Evolutionary conservation across 2,113 vertebrate species (phyloP).

Genomic region (Morone saxatilis): DNA sequence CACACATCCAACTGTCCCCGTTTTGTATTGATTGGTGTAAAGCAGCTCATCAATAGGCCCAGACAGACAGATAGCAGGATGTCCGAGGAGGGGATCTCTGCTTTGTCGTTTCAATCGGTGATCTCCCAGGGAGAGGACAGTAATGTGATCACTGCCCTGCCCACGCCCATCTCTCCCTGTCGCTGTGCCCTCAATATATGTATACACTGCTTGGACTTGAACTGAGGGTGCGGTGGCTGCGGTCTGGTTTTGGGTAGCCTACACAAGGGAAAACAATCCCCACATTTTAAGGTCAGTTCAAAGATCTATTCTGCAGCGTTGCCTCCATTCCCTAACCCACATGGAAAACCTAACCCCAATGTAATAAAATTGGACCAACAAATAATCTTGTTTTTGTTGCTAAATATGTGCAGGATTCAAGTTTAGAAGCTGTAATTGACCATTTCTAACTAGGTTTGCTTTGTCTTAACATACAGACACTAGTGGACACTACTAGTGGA

Average conservation of each 20-base stretch:
- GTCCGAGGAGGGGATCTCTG: conserved; percentile 46
- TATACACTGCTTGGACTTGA: conserved; percentile 6
- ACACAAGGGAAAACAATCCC: not conserved
- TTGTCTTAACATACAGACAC: not conserved
- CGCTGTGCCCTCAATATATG: not conserved
- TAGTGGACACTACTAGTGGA: not conserved
- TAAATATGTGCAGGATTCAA: not conserved
- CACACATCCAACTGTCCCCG: conserved; percentile 31
- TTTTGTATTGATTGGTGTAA: conserved; percentile 63
- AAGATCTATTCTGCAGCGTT: not conserved
- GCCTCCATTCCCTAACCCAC: not conserved
- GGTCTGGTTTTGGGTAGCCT: conserved; percentile 5
- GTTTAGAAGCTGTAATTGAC: not conserved
- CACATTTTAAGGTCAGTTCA: conserved; percentile 11
- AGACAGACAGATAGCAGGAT: conserved; percentile 70
- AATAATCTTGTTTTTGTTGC: not conserved
- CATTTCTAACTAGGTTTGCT: not conserved
- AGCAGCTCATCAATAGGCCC: conserved; percentile 64
- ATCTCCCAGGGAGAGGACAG: conserved; percentile 26
- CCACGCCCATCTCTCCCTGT: conserved; percentile 27
- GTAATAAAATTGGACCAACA: not conserved
- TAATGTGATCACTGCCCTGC: conserved; percentile 47
- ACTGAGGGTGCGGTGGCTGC: not conserved
- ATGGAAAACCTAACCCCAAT: not conserved
- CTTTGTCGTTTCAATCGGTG: conserved; percentile 31